phyloP scores from a whole-genome alignment of 2,113 vertebrate genomes.

The Syngnathus scovelli region DNA sequence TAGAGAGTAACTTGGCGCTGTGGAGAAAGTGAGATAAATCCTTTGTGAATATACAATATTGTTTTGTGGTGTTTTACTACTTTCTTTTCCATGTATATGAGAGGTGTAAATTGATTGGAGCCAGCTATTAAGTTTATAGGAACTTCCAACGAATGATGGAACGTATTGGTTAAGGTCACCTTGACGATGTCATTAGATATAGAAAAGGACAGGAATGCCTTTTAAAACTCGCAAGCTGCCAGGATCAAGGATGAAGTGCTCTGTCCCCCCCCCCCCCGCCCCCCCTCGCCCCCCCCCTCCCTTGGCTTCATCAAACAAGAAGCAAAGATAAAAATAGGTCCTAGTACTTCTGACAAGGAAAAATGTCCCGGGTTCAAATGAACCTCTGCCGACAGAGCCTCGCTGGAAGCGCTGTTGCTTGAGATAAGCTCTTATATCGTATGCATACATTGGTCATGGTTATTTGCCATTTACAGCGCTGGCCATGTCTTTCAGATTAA shows the following conservation, averaged over 20 bases:
- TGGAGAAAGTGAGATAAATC: conserved; percentile 44
- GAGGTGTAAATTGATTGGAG: not conserved
- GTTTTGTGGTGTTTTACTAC: conserved; percentile 23
- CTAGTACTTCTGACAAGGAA: conserved; percentile 43
- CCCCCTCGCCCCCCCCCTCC: conserved; percentile 17
- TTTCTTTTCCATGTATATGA: conserved; percentile 17
- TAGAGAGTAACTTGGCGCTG: conserved; percentile 38
- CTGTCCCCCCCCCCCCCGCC: conserved; percentile 12
- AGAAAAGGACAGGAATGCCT: conserved; percentile 33
- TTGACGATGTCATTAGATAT: conserved; percentile 19
- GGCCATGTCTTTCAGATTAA: not conserved
- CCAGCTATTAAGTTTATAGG: not conserved
- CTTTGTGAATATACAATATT: conserved; percentile 48
- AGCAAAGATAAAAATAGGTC: conserved; percentile 49
- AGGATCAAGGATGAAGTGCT: conserved; percentile 44
- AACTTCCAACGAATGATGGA: not conserved
- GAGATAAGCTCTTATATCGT: conserved; percentile 3
- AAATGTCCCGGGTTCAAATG: conserved; percentile 49
- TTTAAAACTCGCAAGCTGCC: conserved; percentile 38
- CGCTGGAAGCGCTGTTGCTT: conserved; percentile 15
- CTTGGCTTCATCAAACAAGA: conserved; percentile 36
- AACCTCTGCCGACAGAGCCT: conserved; percentile 39
- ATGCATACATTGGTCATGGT: not conserved
- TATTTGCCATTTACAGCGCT: not conserved
- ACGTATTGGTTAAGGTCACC: not conserved